Conservation (phyloP, 2,888 invertebrate species). For the Chalcis sispes region DNA sequence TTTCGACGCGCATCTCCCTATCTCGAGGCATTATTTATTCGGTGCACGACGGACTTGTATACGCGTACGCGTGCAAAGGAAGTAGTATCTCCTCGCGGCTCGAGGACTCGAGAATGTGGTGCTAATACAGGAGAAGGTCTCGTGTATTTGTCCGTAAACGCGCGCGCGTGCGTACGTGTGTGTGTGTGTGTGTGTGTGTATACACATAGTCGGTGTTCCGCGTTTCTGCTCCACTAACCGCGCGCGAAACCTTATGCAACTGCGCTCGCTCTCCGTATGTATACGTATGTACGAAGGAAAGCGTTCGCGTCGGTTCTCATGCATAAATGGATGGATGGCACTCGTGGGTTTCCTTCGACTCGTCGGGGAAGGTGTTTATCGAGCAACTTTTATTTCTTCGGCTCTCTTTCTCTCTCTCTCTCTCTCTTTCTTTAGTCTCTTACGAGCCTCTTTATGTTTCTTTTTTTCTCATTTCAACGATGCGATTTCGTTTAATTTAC, state of each 20-base stretch:
- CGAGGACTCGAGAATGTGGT: no score
- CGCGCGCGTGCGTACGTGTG: no score
- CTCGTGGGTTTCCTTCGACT: not conserved
- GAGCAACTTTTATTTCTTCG: constrained; percentile 4
- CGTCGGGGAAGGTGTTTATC: constrained; percentile 18
- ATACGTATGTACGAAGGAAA: constrained; percentile 33
- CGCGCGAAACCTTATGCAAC: constrained; percentile 33
- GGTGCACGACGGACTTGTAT: no score
- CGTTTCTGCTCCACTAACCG: constrained; percentile 65
- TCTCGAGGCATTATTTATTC: no score
- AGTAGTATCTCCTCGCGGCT: no score
- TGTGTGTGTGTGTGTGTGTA: no score
- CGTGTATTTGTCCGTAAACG: no score
- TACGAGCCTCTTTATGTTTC: not conserved
- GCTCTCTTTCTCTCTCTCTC: not conserved
- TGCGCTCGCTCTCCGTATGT: no score
- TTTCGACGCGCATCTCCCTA: no score
- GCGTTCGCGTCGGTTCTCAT: constrained; percentile 30
- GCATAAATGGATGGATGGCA: constrained; percentile 41
- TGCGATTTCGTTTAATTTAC: not conserved
- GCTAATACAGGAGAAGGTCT: no score
- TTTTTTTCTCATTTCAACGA: not conserved
- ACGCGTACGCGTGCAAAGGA: no score
- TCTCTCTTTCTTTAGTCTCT: not conserved
- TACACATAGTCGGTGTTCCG: constrained; percentile 28